Base-by-base conservation (phyloP, 2,797 vertebrate genomes). In the Aeoliscus strigatus region DNA sequence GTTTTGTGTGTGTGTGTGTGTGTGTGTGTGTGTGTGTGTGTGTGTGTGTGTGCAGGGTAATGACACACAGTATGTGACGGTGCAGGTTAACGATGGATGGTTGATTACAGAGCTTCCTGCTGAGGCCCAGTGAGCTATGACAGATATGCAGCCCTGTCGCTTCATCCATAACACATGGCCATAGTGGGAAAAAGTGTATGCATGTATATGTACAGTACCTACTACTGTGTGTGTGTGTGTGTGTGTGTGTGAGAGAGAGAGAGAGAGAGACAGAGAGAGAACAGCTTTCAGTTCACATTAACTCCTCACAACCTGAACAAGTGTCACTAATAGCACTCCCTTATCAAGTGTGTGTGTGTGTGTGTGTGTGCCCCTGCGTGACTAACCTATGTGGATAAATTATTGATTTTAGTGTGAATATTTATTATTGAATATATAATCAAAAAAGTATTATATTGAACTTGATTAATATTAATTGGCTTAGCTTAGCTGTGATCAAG, bases 61-160 rank as follows among this genome's bases (percentile, higher is more conserved):
- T 75, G 73, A 77, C 59, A 63, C 25, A 16, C 34, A 13, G 46
- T 42, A 45, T 64, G 41, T 75, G 77, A 79, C 70, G 35, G 70
- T 55, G 67, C 48, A 77, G 54, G 66, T 60, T 55, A 64, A 68
- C 70, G 76, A 81, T 80, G 75, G 62, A 82, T 83, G 75, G 71
- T 56, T 47, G 57, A 73, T 77, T 77, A 76, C 37, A 68, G 49
- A 69, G 63, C 33, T 55, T 71, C 68, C 18, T 42, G 49, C 62
- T n/a, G n/a, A n/a, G n/a, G n/a, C n/a, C n/a, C n/a, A n/a, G n/a
- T n/a, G n/a, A n/a, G n/a, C n/a, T n/a, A n/a, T n/a, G n/a, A n/a
- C 67, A 75, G 56, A 72, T 67, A 75, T 73, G 61, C 72, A 71
- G 63, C 51, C 37, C 16, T 49, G 59, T 69, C 53, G 60, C 59